Evolutionary conservation across 2,113 vertebrate genomes (phyloP).

Genomic region (Phycodurus eques): DNA sequence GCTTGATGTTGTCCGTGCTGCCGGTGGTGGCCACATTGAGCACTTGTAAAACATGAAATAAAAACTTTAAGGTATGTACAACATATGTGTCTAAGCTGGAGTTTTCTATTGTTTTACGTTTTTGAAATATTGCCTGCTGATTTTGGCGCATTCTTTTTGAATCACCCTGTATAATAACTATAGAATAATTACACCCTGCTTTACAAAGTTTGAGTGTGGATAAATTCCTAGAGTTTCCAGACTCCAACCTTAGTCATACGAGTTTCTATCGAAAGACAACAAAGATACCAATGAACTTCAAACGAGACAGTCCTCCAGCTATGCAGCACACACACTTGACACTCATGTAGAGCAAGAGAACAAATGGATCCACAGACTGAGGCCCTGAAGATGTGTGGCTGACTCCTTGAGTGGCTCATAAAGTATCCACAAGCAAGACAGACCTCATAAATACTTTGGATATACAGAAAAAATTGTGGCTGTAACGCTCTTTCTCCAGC

Average conservation of each 20-base stretch:
- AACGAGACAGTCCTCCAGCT: background rate
- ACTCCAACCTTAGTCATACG: background rate
- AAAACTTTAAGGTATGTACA: no score
- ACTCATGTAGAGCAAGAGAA: background rate
- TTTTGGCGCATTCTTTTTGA: no score
- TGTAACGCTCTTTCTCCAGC: conserved; percentile 29
- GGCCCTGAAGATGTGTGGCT: conserved; percentile 23
- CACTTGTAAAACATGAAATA: no score
- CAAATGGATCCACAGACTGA: conserved; percentile 7
- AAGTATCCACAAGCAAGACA: conserved; percentile 22
- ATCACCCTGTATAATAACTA: background rate
- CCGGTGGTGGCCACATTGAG: no score
- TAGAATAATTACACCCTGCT: background rate
- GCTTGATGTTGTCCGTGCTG: no score
- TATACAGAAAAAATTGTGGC: conserved; percentile 20
- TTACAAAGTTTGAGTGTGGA: background rate
- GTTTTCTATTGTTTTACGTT: no score
- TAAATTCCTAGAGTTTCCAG: background rate
- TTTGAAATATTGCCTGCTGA: no score
- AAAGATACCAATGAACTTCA: background rate
- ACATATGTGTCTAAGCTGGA: no score
- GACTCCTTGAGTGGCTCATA: conserved; percentile 35
- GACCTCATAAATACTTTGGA: conserved; percentile 45
- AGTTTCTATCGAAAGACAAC: background rate
- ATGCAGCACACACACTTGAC: background rate